phyloP scores from a whole-genome alignment of 2,113 vertebrate genomes.

The Ctenodactylus gundi region DNA sequence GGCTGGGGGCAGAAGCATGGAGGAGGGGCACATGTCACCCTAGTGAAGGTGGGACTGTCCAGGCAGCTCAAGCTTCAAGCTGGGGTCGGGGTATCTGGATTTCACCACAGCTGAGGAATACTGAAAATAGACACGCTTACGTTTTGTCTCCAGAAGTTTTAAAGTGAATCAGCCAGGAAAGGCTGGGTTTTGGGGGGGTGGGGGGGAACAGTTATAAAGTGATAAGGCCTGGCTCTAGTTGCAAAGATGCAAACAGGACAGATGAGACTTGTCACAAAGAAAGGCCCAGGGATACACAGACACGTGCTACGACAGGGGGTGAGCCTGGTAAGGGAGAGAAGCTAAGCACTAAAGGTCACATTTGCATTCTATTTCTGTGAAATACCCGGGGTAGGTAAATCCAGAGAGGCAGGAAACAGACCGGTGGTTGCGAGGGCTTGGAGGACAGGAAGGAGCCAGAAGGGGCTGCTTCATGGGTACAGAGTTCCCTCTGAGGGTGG shows the following conservation, averaged over 20 bases:
- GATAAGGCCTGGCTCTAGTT: background rate
- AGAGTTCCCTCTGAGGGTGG: background rate
- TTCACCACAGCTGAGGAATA: background rate
- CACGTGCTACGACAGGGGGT: accelerated
- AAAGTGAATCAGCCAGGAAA: background rate
- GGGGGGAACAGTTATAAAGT: background rate
- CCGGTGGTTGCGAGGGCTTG: background rate
- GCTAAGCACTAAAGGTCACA: background rate
- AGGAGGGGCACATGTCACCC: background rate
- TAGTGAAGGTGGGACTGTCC: accelerated
- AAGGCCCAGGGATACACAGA: accelerated
- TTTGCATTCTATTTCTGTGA: background rate
- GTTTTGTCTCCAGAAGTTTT: background rate
- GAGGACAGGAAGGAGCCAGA: too few species aligned
- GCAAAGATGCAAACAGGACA: background rate
- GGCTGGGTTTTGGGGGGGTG: background rate
- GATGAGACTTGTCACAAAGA: background rate
- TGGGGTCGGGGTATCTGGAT: background rate
- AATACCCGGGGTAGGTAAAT: background rate
- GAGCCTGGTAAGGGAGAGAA: background rate
- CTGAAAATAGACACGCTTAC: background rate
- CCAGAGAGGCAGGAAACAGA: background rate
- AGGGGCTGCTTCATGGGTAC: background rate
- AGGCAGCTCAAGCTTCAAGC: background rate
- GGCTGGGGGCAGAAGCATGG: background rate